Percentiles rank a stretch among this genome's conserved stretches.
Evolutionary conservation across 2,888 invertebrate species (phyloP).

Genomic region (Aethes cnicana): DNA sequence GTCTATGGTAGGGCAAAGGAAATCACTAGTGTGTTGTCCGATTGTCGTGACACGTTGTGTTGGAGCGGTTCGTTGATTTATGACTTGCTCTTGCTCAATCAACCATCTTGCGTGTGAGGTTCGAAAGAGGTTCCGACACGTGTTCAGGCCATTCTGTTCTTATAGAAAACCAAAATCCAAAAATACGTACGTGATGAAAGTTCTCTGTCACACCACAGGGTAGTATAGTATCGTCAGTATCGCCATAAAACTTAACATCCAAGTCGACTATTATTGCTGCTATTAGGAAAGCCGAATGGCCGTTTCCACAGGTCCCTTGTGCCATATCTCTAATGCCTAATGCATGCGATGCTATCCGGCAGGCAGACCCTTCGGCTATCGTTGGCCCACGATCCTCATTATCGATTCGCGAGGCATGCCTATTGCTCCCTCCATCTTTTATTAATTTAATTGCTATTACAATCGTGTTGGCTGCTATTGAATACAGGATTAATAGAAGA

Average conservation of each 20-base stretch:
- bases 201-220: too few relatives aligned
- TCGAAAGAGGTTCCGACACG: too few relatives aligned
- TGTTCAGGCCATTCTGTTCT: too few relatives aligned
- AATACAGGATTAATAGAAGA: too few relatives aligned
- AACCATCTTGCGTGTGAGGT: too few relatives aligned
- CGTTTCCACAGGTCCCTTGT: background rate
- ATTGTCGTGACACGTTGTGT: background rate
- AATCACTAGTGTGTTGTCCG: conserved; percentile 13
- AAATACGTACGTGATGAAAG: too few relatives aligned
- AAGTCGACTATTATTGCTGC: too few relatives aligned
- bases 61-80: background rate
- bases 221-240: too few relatives aligned
- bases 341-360: conserved; percentile 11
- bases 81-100: background rate
- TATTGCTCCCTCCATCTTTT: conserved; percentile 18
- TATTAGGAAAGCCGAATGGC: background rate
- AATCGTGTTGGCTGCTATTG: too few relatives aligned
- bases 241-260: too few relatives aligned
- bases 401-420: conserved; percentile 25
- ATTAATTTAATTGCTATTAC: conserved; percentile 27
- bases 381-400: conserved; percentile 22
- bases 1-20: conserved; percentile 20
- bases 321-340: conserved; percentile 10
- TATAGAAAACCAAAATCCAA: too few relatives aligned
- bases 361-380: conserved; percentile 3